Percentiles rank a stretch among this genome's conserved stretches.
Conservation (phyloP, 2,113 vertebrate genomes). For the Arizona elegans region DNA sequence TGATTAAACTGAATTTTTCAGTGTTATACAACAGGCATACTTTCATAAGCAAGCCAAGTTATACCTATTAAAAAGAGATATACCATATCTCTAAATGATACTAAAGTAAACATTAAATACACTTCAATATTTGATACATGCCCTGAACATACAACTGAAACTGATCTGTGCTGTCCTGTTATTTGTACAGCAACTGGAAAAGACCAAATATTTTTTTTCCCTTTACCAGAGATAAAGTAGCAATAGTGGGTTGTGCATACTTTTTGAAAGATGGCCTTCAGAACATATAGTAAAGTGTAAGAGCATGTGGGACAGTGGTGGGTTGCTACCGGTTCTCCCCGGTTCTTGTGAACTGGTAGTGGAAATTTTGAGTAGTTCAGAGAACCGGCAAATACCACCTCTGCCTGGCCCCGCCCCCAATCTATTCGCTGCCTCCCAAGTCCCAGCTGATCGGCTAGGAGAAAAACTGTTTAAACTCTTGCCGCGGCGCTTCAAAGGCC, state of each 20-base stretch:
- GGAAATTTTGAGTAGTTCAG: no score
- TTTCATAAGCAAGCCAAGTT: background rate
- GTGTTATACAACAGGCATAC: background rate
- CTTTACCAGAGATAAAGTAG: background rate
- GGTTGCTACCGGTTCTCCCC: no score
- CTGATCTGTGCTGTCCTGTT: background rate
- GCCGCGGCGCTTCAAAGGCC: no score
- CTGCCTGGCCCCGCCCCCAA: no score
- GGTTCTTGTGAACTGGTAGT: no score
- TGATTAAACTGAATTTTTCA: background rate
- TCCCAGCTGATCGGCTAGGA: no score
- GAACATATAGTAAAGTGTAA: background rate
- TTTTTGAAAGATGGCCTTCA: background rate
- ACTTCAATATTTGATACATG: background rate
- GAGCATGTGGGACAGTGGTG: background rate
- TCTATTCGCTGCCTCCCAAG: no score
- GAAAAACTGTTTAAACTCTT: no score
- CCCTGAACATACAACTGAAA: background rate
- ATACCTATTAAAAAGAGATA: background rate
- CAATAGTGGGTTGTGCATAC: background rate
- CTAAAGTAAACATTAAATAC: background rate
- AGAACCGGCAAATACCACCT: no score
- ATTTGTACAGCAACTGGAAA: background rate
- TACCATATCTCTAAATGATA: background rate
- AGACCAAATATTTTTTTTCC: background rate